These are phyloP conservation scores for Agonopterix alstromeriana DNA, from an alignment of 2,888 invertebrate genomes.

Conservation along the genomic window DNA sequence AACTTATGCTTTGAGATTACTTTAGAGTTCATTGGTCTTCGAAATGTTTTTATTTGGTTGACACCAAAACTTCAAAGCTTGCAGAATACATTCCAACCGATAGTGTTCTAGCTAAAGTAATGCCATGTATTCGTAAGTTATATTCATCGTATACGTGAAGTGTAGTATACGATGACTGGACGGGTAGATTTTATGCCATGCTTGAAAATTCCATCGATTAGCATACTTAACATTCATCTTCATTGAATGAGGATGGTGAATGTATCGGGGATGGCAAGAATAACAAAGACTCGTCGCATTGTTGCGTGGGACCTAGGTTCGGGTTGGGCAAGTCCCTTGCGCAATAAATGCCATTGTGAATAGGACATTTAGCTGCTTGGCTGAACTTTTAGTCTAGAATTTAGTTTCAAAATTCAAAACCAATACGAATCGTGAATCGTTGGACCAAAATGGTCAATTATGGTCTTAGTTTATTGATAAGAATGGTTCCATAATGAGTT, in stretches of 20 bases:
- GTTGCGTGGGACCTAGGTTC: conserved; percentile 19
- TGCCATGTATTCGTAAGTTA: not conserved
- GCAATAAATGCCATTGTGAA: conserved; percentile 27
- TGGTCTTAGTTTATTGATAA: too few relatives aligned
- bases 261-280: not conserved
- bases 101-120: not conserved
- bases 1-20: conserved; percentile 13
- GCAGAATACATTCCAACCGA: too few relatives aligned
- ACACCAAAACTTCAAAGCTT: too few relatives aligned
- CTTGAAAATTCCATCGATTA: too few relatives aligned
- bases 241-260: too few relatives aligned
- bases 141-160: not conserved
- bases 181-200: too few relatives aligned
- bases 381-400: conserved; percentile 9
- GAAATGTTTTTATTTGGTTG: not conserved
- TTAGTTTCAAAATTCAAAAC: too few relatives aligned
- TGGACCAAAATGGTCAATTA: too few relatives aligned
- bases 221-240: too few relatives aligned
- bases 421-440: too few relatives aligned
- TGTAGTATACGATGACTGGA: not conserved
- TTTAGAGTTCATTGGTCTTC: conserved; percentile 1
- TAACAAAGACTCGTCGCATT: conserved; percentile 14
- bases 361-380: conserved; percentile 17
- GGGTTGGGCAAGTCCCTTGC: conserved; percentile 23
- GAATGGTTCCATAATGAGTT: too few relatives aligned